phyloP scores from a whole-genome alignment of 1,140 invertebrate species.

The Pachyrhynchus sulphureomaculatus region DNA sequence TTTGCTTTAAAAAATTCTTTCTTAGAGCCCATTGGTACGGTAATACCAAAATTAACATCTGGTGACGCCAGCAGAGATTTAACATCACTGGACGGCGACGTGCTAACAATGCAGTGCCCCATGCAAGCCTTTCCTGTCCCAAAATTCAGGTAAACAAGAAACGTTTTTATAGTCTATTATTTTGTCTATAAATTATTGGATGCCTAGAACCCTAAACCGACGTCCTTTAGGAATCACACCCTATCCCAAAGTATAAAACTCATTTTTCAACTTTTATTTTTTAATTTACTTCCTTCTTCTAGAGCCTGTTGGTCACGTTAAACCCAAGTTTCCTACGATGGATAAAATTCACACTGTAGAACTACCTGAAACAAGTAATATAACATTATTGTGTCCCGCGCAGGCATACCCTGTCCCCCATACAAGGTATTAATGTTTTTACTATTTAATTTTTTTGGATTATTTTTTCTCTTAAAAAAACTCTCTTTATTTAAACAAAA shows the following conservation, averaged over 20 bases:
- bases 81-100: slow-evolving; percentile 55
- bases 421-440: slow-evolving; percentile 58
- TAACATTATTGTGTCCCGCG: slow-evolving; percentile 62
- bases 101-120: slow-evolving; percentile 65
- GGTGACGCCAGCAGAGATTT: slow-evolving; percentile 66
- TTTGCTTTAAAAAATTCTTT: neutral
- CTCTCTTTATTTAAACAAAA: too few species aligned
- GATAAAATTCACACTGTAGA: slow-evolving; percentile 50
- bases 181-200: slow-evolving; percentile 1
- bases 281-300: slow-evolving; percentile 48
- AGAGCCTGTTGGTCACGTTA: slow-evolving; percentile 56
- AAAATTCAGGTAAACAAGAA: slow-evolving; percentile 55
- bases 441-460: neutral
- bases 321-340: slow-evolving; percentile 48
- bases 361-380: slow-evolving; percentile 44
- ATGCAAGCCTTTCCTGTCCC: slow-evolving; percentile 64
- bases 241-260: too few species aligned
- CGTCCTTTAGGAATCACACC: too few species aligned
- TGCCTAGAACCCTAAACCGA: too few species aligned
- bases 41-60: slow-evolving; percentile 73
- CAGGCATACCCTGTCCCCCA: slow-evolving; percentile 65
- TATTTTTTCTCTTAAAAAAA: slow-evolving; percentile 55
- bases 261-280: slow-evolving; percentile 39
- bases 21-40: slow-evolving; percentile 74
- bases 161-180: slow-evolving; percentile 46